phyloP scores from a whole-genome alignment of 2,888 invertebrate species.

The Ceramica pisi region DNA sequence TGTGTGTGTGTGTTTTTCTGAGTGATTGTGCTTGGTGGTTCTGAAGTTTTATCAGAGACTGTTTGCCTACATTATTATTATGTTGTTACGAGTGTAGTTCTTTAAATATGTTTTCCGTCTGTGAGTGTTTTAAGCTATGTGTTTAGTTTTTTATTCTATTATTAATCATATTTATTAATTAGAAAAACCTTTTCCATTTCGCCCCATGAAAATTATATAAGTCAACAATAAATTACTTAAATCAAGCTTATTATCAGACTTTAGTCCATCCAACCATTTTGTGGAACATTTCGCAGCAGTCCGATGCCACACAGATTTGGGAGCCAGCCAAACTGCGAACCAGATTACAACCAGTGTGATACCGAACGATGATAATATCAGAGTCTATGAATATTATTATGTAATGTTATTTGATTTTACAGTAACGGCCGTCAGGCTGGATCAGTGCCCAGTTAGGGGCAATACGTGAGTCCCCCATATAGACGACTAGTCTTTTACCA shows the following conservation, averaged over 20 bases:
- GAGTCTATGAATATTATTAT: neutral
- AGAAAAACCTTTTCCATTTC: no score
- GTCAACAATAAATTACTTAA: neutral
- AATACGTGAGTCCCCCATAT: neutral
- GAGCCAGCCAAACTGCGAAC: constrained; percentile 21
- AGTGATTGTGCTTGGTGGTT: no score
- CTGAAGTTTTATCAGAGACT: no score
- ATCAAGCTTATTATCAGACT: constrained; percentile 4
- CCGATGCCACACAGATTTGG: constrained; percentile 42
- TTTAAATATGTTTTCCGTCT: no score
- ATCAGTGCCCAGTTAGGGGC: neutral
- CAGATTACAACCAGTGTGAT: constrained; percentile 23
- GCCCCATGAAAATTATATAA: neutral
- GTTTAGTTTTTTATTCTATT: no score
- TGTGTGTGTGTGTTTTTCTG: no score
- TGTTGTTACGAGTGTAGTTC: no score
- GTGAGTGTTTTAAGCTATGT: no score
- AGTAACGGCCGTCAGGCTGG: neutral
- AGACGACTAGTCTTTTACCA: neutral
- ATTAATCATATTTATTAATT: no score
- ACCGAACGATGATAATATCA: neutral
- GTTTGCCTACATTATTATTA: no score
- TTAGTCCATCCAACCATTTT: constrained; percentile 2
- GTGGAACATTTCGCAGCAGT: constrained; percentile 17
- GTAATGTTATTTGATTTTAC: constrained; percentile 27